phyloP scores from a whole-genome alignment of 2,113 vertebrate species.

The Dicerorhinus sumatrensis region DNA sequence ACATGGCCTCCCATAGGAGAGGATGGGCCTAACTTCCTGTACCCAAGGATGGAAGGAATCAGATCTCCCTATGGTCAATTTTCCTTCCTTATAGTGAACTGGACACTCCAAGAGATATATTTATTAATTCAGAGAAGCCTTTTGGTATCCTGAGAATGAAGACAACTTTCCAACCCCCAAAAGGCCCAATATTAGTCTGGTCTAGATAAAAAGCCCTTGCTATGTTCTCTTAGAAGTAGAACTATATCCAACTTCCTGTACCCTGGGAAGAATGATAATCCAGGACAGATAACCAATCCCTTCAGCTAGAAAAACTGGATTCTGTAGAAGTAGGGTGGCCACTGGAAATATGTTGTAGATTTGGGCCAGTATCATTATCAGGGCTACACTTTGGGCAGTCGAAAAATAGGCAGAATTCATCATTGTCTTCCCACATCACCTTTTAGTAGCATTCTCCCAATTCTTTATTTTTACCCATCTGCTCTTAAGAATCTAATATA shows the following conservation, averaged over 20 bases:
- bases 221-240: background rate
- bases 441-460: background rate
- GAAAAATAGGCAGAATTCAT: background rate
- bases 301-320: background rate
- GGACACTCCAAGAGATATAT: background rate
- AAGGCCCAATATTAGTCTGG: background rate
- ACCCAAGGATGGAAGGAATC: background rate
- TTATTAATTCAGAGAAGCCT: background rate
- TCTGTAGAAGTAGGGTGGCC: background rate
- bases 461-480: background rate
- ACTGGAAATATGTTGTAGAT: background rate
- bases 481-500: background rate
- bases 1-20: background rate
- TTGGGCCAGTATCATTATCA: background rate
- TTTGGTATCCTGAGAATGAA: constrained; percentile 36
- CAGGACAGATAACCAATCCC: background rate
- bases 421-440: background rate
- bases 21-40: background rate
- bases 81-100: background rate
- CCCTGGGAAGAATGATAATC: background rate
- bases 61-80: background rate
- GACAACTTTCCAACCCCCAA: background rate
- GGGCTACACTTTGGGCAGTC: background rate
- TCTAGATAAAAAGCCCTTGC: background rate
- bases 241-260: background rate